These are phyloP conservation scores for Argyresthia goedartella DNA, from an alignment of 2,888 invertebrate species.

Conservation along the genomic window DNA sequence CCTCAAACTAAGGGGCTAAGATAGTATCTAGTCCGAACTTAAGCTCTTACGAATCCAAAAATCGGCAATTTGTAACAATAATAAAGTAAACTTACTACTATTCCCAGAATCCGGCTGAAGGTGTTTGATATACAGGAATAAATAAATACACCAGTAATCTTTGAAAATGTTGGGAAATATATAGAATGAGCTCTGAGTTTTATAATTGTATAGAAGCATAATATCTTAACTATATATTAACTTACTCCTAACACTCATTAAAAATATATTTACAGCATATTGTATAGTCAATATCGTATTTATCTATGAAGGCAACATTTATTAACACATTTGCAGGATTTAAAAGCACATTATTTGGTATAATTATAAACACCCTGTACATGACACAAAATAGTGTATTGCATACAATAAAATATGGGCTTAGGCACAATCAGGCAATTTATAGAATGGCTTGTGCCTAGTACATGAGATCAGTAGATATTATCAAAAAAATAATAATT, in stretches of 20 bases:
- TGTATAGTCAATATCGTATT: too few species aligned
- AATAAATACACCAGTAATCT: too few species aligned
- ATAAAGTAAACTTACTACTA: too few species aligned
- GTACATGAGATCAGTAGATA: slow-evolving; percentile 57
- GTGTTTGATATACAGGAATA: too few species aligned
- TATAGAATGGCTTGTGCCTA: slow-evolving; percentile 38
- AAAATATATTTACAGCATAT: slow-evolving; percentile 1
- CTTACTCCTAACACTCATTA: slow-evolving; percentile 7
- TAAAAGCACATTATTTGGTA: slow-evolving; percentile 67
- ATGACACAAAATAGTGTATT: slow-evolving; percentile 60
- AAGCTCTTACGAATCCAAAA: too few species aligned
- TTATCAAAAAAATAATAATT: slow-evolving; percentile 17
- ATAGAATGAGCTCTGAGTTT: too few species aligned
- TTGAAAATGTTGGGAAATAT: too few species aligned
- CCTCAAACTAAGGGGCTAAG: too few species aligned
- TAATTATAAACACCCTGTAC: slow-evolving; percentile 66
- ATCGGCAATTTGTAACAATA: too few species aligned
- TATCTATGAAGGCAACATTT: slow-evolving; percentile 50
- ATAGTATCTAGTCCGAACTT: too few species aligned
- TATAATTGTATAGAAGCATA: too few species aligned
- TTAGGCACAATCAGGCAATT: slow-evolving; percentile 56
- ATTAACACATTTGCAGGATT: slow-evolving; percentile 42
- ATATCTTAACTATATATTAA: slow-evolving; percentile 1
- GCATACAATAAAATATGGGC: slow-evolving; percentile 17
- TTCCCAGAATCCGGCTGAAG: too few species aligned